Conservation (phyloP, 2,113 vertebrate species). For the Dromiciops gliroides region DNA sequence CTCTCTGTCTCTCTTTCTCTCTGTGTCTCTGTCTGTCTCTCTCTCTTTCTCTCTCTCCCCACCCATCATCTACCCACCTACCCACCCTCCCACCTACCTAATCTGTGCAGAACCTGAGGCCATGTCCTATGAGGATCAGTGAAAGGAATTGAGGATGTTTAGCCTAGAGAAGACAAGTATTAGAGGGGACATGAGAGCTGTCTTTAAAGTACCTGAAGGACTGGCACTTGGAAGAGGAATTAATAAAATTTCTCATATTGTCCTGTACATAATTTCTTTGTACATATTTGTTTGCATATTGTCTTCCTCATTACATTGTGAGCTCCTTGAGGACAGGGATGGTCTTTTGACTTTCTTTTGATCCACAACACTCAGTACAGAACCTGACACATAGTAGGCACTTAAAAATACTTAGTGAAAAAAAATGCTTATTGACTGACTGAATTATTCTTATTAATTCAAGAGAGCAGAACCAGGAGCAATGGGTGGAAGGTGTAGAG, state of each 20-base stretch:
- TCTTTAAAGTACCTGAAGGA: neutral
- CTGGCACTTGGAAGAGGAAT: neutral
- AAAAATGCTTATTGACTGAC: neutral
- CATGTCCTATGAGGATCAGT: too few relatives aligned
- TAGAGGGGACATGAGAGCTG: too few relatives aligned
- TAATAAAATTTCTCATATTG: neutral
- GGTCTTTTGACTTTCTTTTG: neutral
- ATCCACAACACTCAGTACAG: neutral
- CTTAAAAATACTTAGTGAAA: too few relatives aligned
- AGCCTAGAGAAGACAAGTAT: neutral
- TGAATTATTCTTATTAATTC: neutral
- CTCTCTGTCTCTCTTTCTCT: too few relatives aligned
- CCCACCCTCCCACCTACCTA: too few relatives aligned
- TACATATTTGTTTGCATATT: neutral
- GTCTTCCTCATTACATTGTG: neutral
- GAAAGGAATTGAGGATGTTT: too few relatives aligned
- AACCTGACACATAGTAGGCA: neutral
- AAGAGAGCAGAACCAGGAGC: neutral
- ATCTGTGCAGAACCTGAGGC: too few relatives aligned
- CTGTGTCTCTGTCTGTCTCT: too few relatives aligned
- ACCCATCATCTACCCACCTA: too few relatives aligned
- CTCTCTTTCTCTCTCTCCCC: too few relatives aligned
- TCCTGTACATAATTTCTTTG: neutral
- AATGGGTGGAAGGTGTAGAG: neutral
- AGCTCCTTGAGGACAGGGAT: neutral